Conservation (phyloP, 1,140 invertebrate species). For the Drosophila punjabiensis region DNA sequence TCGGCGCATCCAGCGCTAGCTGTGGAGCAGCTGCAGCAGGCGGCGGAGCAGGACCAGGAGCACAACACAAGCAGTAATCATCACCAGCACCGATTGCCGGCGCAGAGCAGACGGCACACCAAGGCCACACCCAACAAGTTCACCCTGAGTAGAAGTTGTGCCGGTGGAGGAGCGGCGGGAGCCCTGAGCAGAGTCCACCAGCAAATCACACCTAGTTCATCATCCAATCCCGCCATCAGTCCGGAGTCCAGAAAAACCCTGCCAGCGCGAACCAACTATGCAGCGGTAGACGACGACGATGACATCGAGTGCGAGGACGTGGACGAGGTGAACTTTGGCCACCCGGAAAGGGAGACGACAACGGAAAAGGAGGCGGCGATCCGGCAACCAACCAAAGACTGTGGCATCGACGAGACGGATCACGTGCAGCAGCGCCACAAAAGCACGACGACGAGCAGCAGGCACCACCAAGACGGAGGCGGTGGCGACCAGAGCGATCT, state of each 20-base stretch:
- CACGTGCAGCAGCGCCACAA: slow-evolving; percentile 79
- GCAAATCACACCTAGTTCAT: slow-evolving; percentile 19
- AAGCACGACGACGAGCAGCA: slow-evolving; percentile 44
- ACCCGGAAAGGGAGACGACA: slow-evolving; percentile 41
- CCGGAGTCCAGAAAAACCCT: slow-evolving; percentile 55
- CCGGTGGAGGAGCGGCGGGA: slow-evolving; percentile 21
- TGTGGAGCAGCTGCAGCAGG: slow-evolving; percentile 74
- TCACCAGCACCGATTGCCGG: slow-evolving; percentile 30
- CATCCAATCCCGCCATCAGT: slow-evolving; percentile 25
- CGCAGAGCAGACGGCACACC: slow-evolving; percentile 60
- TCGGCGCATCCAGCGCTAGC: slow-evolving; percentile 83
- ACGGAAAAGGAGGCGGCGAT: slow-evolving; percentile 23
- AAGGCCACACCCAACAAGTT: slow-evolving; percentile 74
- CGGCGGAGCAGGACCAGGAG: slow-evolving; percentile 55
- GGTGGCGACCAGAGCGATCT: slow-evolving; percentile 70
- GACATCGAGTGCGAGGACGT: slow-evolving; percentile 75
- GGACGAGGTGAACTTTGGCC: slow-evolving; percentile 74
- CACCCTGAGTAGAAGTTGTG: slow-evolving; percentile 65
- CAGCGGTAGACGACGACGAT: slow-evolving; percentile 74
- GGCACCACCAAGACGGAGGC: slow-evolving; percentile 55
- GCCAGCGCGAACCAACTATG: slow-evolving; percentile 71
- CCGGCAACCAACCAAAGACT: slow-evolving; percentile 75
- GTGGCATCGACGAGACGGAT: slow-evolving; percentile 76
- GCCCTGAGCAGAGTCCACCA: slow-evolving; percentile 29
- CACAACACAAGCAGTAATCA: slow-evolving; percentile 33